A percentile compares a stretch with the other conserved stretches of the same genome.
Evolutionary conservation across 2,888 invertebrate genomes (phyloP).

Genomic region (Branchipolynoe longqiensis): DNA sequence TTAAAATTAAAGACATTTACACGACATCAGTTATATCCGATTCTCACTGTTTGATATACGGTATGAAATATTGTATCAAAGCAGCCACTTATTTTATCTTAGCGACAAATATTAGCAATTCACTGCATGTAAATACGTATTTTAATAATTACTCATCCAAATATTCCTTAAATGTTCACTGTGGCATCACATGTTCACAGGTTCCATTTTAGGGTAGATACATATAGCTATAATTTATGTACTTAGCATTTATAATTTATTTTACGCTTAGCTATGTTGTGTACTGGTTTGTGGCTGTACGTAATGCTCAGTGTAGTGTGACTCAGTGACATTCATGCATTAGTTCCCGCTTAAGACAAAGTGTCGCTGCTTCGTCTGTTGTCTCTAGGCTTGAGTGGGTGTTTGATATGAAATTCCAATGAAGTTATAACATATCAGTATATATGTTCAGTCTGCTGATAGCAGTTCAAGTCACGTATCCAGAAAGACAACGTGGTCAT

Average conservation of each 20-base stretch:
- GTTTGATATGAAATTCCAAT: conserved; percentile 29
- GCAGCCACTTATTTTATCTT: no score
- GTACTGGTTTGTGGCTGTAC: conserved; percentile 20
- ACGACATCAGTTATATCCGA: no score
- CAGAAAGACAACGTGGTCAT: conserved; percentile 29
- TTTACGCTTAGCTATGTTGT: neutral
- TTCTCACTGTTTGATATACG: no score
- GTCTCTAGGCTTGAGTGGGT: neutral
- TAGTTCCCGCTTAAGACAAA: neutral
- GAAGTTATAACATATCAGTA: conserved; percentile 40
- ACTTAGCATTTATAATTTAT: conserved; percentile 36
- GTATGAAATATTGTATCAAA: no score
- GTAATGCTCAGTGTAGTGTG: neutral
- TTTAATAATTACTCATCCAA: no score
- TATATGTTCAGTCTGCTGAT: conserved; percentile 24
- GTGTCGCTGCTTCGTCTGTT: no score
- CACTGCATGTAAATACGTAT: no score
- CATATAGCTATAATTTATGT: conserved; percentile 2
- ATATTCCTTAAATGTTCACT: no score
- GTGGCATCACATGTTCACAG: no score
- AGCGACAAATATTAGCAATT: no score
- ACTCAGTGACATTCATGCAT: neutral
- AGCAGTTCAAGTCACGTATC: neutral
- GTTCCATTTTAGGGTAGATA: no score
- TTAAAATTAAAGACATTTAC: no score